Evolutionary conservation across 37 sponge, comb jelly and placozoan genomes (phyloP).

Genomic region (Beroe forskalii): DNA sequence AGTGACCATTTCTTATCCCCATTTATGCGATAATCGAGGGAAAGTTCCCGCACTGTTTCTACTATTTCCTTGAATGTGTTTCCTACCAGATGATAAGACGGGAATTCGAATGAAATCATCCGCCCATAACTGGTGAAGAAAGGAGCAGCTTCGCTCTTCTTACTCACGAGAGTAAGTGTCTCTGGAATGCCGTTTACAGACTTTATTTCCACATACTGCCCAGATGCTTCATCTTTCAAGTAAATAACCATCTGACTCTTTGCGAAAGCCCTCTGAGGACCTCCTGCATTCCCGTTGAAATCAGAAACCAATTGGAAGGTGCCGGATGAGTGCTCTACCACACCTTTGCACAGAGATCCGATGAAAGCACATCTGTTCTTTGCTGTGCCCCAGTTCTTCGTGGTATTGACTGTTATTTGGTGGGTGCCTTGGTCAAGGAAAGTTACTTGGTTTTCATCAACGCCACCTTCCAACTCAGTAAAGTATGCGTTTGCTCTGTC

Average conservation of each 20-base stretch:
- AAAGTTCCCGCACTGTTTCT: neutral
- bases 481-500: conserved; percentile 40
- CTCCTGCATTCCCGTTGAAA: neutral
- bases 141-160: neutral
- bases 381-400: neutral
- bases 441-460: neutral
- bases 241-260: neutral
- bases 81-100: neutral
- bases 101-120: neutral
- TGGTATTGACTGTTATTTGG: neutral
- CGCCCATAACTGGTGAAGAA: conserved; percentile 6
- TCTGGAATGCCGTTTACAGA: neutral
- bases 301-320: neutral
- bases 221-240: neutral
- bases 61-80: neutral
- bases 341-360: conserved; percentile 17
- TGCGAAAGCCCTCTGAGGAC: neutral
- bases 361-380: conserved; percentile 36
- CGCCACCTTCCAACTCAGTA: neutral
- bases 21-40: neutral
- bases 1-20: neutral
- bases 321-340: neutral
- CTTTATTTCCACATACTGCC: neutral
- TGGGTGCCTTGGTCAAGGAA: neutral
- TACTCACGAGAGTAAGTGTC: neutral